A percentile compares a stretch with the other conserved stretches of the same genome.
phyloP scores from a whole-genome alignment of 2,797 vertebrate genomes.

The Thalassophryne amazonica region DNA sequence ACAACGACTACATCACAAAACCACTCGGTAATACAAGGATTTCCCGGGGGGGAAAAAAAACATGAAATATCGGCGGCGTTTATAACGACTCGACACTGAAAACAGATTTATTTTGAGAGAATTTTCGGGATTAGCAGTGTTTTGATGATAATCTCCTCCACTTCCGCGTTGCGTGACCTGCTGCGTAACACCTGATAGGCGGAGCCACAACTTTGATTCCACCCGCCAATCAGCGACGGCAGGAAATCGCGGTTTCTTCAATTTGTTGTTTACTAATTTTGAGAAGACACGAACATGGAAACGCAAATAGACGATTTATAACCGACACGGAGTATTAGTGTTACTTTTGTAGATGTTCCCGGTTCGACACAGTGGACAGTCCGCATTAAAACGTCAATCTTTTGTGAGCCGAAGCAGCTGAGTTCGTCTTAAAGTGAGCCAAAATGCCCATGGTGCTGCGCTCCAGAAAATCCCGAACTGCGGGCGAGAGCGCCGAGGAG shows the following conservation, averaged over 20 bases:
- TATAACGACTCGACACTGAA: not conserved
- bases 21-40: too few relatives aligned
- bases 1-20: too few relatives aligned
- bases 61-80: too few relatives aligned
- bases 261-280: slow-evolving; percentile 46
- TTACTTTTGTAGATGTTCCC: fast-evolving
- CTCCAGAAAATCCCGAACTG: slow-evolving; percentile 6
- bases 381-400: too few relatives aligned
- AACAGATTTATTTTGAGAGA: not conserved
- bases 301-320: fast-evolving
- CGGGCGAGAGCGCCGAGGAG: not conserved
- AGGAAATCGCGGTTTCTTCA: slow-evolving; percentile 75
- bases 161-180: slow-evolving; percentile 15
- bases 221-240: slow-evolving; percentile 59
- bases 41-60: too few relatives aligned
- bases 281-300: not conserved
- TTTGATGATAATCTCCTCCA: slow-evolving; percentile 1
- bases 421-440: slow-evolving; percentile 10
- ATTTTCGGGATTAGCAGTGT: not conserved
- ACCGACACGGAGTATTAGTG: fast-evolving
- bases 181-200: slow-evolving; percentile 13
- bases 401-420: not conserved
- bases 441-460: slow-evolving; percentile 60
- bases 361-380: not conserved
- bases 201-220: slow-evolving; percentile 6